phyloP scores from a whole-genome alignment of 2,113 vertebrate genomes.

The Psilopsiagon aurifrons region DNA sequence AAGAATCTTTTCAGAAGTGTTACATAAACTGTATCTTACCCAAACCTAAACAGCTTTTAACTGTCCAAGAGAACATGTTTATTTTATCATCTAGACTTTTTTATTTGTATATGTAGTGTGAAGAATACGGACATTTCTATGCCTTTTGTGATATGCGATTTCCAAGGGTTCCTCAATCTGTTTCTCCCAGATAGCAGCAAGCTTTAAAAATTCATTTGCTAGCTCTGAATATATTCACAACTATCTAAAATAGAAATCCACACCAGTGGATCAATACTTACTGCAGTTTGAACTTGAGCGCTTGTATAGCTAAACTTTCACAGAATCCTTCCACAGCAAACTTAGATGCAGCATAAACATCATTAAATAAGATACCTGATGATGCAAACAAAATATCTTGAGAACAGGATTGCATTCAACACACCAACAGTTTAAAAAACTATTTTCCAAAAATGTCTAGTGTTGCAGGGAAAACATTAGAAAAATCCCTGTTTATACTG shows the following conservation, averaged over 20 bases:
- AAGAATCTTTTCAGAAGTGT: neutral
- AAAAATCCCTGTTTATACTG: neutral
- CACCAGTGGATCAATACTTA: constrained; percentile 70
- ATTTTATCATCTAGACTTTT: neutral
- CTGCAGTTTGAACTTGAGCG: constrained; percentile 85
- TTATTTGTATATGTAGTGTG: neutral
- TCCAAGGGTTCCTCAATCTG: neutral
- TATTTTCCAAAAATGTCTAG: neutral
- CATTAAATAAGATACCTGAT: constrained; percentile 87
- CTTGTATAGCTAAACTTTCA: constrained; percentile 87
- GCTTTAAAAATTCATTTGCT: neutral
- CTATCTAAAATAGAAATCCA: neutral
- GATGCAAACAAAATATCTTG: neutral
- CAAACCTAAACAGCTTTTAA: neutral
- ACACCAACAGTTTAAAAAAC: neutral
- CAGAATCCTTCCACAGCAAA: constrained; percentile 91
- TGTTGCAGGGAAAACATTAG: neutral
- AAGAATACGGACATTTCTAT: neutral
- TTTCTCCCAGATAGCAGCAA: neutral
- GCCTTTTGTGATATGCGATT: neutral
- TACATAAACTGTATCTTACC: neutral
- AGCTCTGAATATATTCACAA: neutral
- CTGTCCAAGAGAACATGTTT: neutral
- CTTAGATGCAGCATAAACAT: constrained; percentile 88
- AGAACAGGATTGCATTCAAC: neutral